These are phyloP conservation scores for Semnornis frantzii DNA, from an alignment of 2,113 vertebrate species.

Conservation along the genomic window DNA sequence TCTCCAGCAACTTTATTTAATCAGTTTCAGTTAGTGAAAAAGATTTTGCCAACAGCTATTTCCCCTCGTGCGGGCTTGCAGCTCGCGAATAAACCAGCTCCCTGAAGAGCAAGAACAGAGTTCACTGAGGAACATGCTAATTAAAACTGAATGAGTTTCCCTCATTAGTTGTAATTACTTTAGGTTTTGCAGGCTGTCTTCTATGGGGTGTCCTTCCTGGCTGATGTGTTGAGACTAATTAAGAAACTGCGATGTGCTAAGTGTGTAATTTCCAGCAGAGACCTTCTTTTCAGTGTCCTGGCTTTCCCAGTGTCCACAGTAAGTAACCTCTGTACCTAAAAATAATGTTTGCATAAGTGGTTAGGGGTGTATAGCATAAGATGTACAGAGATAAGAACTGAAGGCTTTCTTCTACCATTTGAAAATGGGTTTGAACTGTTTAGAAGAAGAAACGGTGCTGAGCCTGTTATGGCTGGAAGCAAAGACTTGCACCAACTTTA, in stretches of 20 bases:
- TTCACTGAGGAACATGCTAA: conserved; percentile 66
- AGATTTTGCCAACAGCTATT: conserved; percentile 56
- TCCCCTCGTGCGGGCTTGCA: not conserved
- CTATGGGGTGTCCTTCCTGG: conserved; percentile 76
- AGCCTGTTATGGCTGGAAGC: not conserved
- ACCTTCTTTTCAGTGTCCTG: conserved; percentile 77
- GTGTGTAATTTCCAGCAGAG: conserved; percentile 71
- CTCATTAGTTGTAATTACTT: conserved; percentile 79
- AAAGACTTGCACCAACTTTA: not conserved
- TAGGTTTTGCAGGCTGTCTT: conserved; percentile 82
- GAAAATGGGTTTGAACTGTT: not conserved
- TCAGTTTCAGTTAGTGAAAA: conserved; percentile 61
- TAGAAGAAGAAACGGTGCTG: not conserved
- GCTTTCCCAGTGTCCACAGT: conserved; percentile 77
- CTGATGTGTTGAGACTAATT: conserved; percentile 74
- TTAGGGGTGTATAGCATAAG: not conserved
- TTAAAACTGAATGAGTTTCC: conserved; percentile 72
- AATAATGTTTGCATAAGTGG: not conserved
- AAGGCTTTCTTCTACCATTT: not conserved
- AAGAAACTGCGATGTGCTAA: conserved; percentile 68
- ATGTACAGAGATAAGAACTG: not conserved
- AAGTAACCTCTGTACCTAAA: conserved; percentile 59
- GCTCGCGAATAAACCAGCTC: not conserved
- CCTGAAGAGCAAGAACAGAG: conserved; percentile 46
- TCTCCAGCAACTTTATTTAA: conserved; percentile 56